Base-by-base conservation (phyloP, 2,888 invertebrate species). In the Yponomeuta evonymella region DNA sequence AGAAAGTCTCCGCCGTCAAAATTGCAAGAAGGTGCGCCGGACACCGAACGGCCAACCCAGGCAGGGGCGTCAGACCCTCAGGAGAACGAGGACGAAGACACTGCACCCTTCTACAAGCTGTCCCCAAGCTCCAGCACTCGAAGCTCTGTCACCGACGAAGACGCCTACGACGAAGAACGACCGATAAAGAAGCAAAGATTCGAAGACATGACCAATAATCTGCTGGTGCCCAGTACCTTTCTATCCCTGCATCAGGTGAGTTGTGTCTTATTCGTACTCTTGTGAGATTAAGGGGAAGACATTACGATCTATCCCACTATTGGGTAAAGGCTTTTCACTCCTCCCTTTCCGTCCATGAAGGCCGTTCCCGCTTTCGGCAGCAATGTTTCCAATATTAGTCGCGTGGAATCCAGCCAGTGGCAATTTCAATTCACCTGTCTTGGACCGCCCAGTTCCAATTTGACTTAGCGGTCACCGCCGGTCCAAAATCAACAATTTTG, bases 1-100 rank as follows among this genome's bases (percentile, higher is more conserved):
- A 95, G 98, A 93, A 98, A 98, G 94, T 98, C 97, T 90, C 97
- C 97, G 90, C 98, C 98, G 88, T 97, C 97, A 82, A 98, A 98
- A 94, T 94, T 97, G 92, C 97, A 97, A 94, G 95, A 96, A 94
- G 93, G 92, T 90, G 94, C 92, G 83, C 79, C 91, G 81, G 83
- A 93, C 80, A 87, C 88, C 82, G 92, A 90, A 75, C 87, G 87
- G 78, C 77, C 85, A 74, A 83, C 82, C 79, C 93, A 93, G 78
- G 93, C 94, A 77, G 88, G 93, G 75, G 84, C 86, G 80, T 92
- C 93, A 76, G 89, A 88, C 82, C 81, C 84, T 66, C 51, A 58
- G 51, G 51, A 58, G 51, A 89, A 90, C 74, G 88, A 85, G 75
- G 91, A 91, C 77, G 85, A 86, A 10, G 92, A 92, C 79, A 85